Conservation (phyloP, 2,888 invertebrate genomes). For the Pyrrhia umbra region DNA sequence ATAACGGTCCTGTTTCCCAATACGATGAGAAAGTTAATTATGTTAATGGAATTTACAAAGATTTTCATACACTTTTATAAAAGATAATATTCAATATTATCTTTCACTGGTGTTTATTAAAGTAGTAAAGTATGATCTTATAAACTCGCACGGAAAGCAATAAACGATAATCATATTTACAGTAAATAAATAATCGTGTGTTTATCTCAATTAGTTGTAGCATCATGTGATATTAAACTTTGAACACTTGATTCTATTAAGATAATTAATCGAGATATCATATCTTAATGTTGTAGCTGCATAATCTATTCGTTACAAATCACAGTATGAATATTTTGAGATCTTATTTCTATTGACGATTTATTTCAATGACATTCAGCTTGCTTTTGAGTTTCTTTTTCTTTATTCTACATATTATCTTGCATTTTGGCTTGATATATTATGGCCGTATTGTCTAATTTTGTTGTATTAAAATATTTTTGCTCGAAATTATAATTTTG, state of each 20-base stretch:
- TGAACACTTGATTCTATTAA: conserved; percentile 64
- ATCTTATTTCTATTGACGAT: conserved; percentile 29
- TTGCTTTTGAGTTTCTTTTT: not conserved
- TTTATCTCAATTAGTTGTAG: conserved; percentile 67
- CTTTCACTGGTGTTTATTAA: conserved; percentile 68
- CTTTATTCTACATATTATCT: no score
- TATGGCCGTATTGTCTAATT: not conserved
- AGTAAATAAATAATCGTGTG: conserved; percentile 68
- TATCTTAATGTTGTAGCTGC: conserved; percentile 48
- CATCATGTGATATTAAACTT: conserved; percentile 63
- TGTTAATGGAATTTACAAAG: conserved; percentile 70
- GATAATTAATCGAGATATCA: conserved; percentile 62
- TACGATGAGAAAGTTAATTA: conserved; percentile 71
- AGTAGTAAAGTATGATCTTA: conserved; percentile 69
- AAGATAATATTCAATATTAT: conserved; percentile 60
- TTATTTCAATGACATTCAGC: not conserved
- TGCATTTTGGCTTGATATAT: not conserved
- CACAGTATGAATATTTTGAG: conserved; percentile 28
- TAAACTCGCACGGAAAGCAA: conserved; percentile 64
- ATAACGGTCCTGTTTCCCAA: conserved; percentile 71
- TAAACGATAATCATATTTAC: conserved; percentile 68
- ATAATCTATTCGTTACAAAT: conserved; percentile 39
- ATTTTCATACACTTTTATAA: conserved; percentile 54
- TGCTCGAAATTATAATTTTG: conserved; percentile 1
- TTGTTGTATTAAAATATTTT: not conserved